A percentile compares a stretch with the other conserved stretches of the same genome.
These are phyloP conservation scores for Sakesphorus luctuosus DNA, from an alignment of 2,113 vertebrate species.

Conservation along the genomic window DNA sequence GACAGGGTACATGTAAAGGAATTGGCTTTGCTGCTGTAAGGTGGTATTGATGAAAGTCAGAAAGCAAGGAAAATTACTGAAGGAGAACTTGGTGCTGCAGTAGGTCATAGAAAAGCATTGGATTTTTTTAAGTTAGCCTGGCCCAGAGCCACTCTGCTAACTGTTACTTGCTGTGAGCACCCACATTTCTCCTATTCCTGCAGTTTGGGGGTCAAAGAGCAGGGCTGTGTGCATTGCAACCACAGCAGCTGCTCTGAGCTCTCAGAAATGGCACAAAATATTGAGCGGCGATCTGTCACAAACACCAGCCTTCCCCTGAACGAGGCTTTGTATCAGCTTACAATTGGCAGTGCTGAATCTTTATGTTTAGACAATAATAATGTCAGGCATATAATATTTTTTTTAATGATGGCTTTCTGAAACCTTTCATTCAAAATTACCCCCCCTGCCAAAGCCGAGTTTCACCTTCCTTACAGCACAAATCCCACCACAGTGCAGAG, in stretches of 20 bases:
- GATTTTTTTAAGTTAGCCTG: not conserved
- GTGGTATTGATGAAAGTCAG: not conserved
- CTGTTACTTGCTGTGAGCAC: not conserved
- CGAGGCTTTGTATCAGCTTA: not conserved
- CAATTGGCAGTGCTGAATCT: not conserved
- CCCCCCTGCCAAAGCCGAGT: not conserved
- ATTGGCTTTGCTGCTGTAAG: not conserved
- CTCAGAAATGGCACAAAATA: not conserved
- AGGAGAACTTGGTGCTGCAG: not conserved
- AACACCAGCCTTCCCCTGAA: not conserved
- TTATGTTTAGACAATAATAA: slow-evolving; percentile 12
- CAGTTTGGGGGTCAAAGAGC: not conserved
- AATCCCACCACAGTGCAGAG: not conserved
- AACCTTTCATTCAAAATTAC: slow-evolving; percentile 9
- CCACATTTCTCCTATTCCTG: not conserved
- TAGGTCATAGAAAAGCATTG: not conserved
- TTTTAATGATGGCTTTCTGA: not conserved
- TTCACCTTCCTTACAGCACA: not conserved
- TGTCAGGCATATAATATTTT: not conserved
- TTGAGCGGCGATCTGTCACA: not conserved
- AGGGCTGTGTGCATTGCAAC: not conserved
- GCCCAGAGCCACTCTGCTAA: not conserved
- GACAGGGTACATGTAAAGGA: not conserved
- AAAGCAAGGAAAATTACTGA: slow-evolving; percentile 13
- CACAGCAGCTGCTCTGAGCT: not conserved